phyloP scores from a whole-genome alignment of 2,888 invertebrate genomes.

The Athripsodes cinereus region DNA sequence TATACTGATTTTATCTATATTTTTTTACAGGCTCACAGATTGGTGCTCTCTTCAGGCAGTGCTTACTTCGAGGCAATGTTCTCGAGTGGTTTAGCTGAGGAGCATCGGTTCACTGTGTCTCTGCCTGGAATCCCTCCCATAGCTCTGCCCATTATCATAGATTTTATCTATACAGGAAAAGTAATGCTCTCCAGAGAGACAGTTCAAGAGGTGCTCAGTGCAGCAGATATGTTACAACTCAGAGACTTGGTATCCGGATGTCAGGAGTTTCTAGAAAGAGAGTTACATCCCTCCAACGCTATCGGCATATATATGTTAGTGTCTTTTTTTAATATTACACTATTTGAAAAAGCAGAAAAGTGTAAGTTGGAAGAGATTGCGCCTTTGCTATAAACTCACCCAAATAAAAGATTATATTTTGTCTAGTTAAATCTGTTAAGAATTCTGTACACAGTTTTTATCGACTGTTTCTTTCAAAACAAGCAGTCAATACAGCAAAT shows the following conservation, averaged over 20 bases:
- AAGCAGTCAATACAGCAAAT: no score
- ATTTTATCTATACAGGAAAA: constrained; percentile 84
- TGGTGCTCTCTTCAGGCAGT: constrained; percentile 81
- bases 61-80: constrained; percentile 95
- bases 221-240: constrained; percentile 88
- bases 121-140: constrained; percentile 71
- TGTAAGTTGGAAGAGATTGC: no score
- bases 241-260: constrained; percentile 75
- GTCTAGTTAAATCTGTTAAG: no score
- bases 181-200: constrained; percentile 67
- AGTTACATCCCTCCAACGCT: constrained; percentile 81
- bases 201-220: constrained; percentile 83
- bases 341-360: no score
- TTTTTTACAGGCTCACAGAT: constrained; percentile 68
- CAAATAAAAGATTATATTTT: no score
- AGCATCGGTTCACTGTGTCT: constrained; percentile 72
- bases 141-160: constrained; percentile 69
- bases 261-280: constrained; percentile 76
- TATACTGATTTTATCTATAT: neutral
- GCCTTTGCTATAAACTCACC: no score
- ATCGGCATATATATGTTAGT: constrained; percentile 70
- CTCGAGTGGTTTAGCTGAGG: constrained; percentile 76
- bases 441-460: no score
- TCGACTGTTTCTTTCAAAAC: no score
- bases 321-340: no score